Evolutionary conservation across 2,113 vertebrate species (phyloP).

Genomic region (Catharus bicknelli): DNA sequence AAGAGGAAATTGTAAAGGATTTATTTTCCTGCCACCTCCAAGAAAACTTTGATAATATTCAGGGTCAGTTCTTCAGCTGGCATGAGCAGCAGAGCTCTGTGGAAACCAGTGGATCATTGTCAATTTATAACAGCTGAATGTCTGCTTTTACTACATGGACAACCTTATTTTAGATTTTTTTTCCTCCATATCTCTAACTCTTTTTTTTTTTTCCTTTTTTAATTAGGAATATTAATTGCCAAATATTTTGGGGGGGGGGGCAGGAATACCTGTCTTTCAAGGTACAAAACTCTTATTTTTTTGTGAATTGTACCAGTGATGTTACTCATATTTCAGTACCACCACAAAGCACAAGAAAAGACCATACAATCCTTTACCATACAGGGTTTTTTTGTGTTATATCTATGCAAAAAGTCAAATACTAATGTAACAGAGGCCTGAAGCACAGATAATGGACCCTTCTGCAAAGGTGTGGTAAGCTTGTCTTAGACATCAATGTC

Average conservation of each 20-base stretch:
- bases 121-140: neutral
- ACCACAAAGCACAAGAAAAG: neutral
- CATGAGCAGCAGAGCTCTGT: neutral
- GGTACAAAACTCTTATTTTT: neutral
- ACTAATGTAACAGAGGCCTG: neutral
- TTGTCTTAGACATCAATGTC: neutral
- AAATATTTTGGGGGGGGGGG: neutral
- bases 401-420: neutral
- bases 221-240: neutral
- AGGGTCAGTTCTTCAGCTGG: conserved; percentile 38
- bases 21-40: conserved; percentile 52
- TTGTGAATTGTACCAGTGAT: neutral
- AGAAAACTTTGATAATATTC: conserved; percentile 50
- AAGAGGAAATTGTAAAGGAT: conserved; percentile 62
- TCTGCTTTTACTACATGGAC: neutral
- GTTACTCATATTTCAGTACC: neutral
- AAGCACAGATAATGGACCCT: neutral
- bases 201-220: neutral
- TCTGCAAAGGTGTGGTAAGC: neutral
- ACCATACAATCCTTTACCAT: neutral
- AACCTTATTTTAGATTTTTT: neutral
- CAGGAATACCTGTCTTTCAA: neutral
- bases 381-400: neutral
- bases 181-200: no score
- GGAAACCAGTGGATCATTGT: neutral